phyloP scores from a whole-genome alignment of 2,113 vertebrate species.

The Vimba vimba region DNA sequence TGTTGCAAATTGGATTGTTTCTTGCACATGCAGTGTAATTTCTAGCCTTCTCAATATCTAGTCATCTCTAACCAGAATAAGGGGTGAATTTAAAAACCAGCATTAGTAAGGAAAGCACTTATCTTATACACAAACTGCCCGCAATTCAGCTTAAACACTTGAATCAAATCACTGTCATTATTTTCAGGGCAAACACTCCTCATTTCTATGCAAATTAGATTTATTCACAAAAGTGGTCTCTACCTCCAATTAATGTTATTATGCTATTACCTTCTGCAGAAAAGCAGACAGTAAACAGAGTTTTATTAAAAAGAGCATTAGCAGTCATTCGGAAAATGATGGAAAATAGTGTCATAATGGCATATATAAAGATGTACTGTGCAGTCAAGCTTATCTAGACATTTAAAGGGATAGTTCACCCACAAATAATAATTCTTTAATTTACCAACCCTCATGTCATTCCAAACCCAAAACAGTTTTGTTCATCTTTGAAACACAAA shows the following conservation, averaged over 20 bases:
- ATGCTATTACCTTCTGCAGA: neutral
- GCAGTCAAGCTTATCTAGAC: neutral
- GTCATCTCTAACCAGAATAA: neutral
- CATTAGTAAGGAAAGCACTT: neutral
- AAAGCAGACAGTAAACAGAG: neutral
- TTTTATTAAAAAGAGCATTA: neutral
- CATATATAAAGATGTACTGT: neutral
- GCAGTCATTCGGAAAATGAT: neutral
- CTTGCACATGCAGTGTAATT: neutral
- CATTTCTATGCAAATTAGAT: slow-evolving; percentile 16
- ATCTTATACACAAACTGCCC: neutral
- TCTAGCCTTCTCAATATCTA: neutral
- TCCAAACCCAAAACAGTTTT: too few species aligned
- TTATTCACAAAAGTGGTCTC: neutral
- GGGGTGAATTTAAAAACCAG: neutral
- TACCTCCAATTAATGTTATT: neutral
- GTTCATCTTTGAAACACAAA: too few species aligned
- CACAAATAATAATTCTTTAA: too few species aligned
- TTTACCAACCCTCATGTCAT: too few species aligned
- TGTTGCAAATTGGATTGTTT: neutral
- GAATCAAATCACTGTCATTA: neutral
- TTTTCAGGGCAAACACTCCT: neutral
- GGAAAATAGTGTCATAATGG: neutral
- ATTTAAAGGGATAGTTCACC: neutral
- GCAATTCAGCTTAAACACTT: neutral